These are phyloP conservation scores for Stenodera caucasica DNA, from an alignment of 2,888 invertebrate genomes.

Conservation along the genomic window DNA sequence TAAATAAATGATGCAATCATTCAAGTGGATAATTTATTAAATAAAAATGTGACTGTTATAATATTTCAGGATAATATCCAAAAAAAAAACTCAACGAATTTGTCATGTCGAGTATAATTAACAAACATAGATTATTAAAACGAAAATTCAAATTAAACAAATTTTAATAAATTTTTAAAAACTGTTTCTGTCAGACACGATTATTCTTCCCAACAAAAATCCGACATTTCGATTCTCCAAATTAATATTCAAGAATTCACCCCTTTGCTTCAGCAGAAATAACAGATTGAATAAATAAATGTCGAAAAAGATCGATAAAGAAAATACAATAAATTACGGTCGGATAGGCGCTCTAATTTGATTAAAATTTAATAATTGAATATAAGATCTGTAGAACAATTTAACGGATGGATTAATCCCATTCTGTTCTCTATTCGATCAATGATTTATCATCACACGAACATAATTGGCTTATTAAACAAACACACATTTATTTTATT, in stretches of 20 bases:
- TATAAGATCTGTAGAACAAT: constrained; percentile 28
- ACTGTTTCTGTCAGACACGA: too few species aligned
- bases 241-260: too few species aligned
- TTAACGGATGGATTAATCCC: constrained; percentile 39
- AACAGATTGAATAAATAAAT: not conserved
- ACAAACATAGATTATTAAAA: too few species aligned
- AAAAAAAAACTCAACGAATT: not conserved
- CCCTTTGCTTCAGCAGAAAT: too few species aligned
- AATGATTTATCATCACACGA: constrained; percentile 43
- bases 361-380: constrained; percentile 36
- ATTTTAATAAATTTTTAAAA: too few species aligned
- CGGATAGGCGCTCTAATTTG: constrained; percentile 23
- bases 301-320: constrained; percentile 13
- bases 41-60: not conserved
- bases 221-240: too few species aligned
- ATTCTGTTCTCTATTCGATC: constrained; percentile 34
- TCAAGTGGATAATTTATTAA: not conserved
- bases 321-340: constrained; percentile 3
- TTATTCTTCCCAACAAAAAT: too few species aligned
- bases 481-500: not conserved
- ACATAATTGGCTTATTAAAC: constrained; percentile 42
- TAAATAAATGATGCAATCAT: not conserved
- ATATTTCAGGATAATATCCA: not conserved
- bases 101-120: too few species aligned
- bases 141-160: too few species aligned